A percentile compares a stretch with the other conserved stretches of the same genome.
Evolutionary conservation across 2,113 vertebrate species (phyloP).

Genomic region (Chaetops frenatus): DNA sequence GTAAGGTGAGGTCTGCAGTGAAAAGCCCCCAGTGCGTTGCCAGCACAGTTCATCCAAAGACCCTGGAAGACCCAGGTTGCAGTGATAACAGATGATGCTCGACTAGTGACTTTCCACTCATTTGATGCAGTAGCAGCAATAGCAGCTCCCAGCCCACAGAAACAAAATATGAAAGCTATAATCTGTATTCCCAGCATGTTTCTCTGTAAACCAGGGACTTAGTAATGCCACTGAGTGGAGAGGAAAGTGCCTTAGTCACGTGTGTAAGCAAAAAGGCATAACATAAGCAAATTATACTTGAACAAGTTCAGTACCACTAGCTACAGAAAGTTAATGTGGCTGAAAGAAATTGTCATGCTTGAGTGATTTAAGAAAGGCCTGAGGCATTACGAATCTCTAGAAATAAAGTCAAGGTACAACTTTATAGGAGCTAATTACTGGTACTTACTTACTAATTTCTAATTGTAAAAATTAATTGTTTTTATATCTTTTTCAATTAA

Average conservation of each 20-base stretch:
- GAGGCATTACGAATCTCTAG: neutral
- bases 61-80: constrained; percentile 95
- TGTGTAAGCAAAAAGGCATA: constrained; percentile 59
- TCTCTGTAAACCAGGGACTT: neutral
- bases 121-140: constrained; percentile 85
- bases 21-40: constrained; percentile 87
- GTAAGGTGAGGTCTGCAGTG: constrained; percentile 89
- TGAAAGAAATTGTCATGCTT: constrained; percentile 58
- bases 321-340: constrained; percentile 38
- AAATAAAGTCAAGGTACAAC: neutral
- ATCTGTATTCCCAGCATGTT: constrained; percentile 85
- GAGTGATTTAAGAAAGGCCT: neutral
- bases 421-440: neutral
- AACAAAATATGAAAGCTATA: constrained; percentile 78
- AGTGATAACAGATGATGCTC: constrained; percentile 90
- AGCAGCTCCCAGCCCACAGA: constrained; percentile 83
- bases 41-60: constrained; percentile 92
- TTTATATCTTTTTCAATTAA: constrained; percentile 8
- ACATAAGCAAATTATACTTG: constrained; percentile 43
- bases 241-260: constrained; percentile 14
- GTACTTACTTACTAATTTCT: neutral
- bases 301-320: constrained; percentile 50
- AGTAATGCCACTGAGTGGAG: neutral
- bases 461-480: constrained; percentile 37
- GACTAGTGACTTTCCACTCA: constrained; percentile 90